phyloP scores from a whole-genome alignment of 2,888 invertebrate species.

The Fabriciana adippe region DNA sequence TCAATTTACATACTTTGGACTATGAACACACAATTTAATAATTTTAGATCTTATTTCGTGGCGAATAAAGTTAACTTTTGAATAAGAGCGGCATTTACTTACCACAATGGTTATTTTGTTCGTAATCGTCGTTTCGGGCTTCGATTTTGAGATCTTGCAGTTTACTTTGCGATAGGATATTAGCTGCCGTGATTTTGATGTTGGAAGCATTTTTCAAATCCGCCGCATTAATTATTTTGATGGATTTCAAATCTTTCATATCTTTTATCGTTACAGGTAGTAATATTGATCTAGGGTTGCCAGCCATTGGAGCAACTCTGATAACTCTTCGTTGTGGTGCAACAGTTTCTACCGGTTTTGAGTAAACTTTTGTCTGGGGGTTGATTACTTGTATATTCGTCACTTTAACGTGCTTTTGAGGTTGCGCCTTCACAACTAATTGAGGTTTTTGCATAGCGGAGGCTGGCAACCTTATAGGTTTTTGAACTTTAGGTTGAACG shows the following conservation, averaged over 20 bases:
- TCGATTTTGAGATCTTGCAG: conserved; percentile 68
- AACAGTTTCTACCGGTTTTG: conserved; percentile 71
- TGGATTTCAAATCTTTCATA: conserved; percentile 87
- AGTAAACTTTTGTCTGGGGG: conserved; percentile 70
- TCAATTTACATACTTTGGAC: neutral
- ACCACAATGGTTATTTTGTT: conserved; percentile 68
- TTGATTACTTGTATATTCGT: conserved; percentile 73
- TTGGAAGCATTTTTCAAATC: conserved; percentile 80
- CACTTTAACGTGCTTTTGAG: conserved; percentile 71
- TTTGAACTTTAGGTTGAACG: conserved; percentile 72
- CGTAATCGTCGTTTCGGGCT: conserved; percentile 64
- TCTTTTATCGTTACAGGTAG: conserved; percentile 87
- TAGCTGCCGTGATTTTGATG: conserved; percentile 78
- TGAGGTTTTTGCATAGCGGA: conserved; percentile 65
- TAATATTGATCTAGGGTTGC: conserved; percentile 85
- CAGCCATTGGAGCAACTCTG: conserved; percentile 73
- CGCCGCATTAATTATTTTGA: conserved; percentile 87
- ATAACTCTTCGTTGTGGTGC: conserved; percentile 73
- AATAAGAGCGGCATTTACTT: conserved; percentile 44
- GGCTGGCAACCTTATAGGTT: conserved; percentile 60
- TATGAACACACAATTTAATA: neutral
- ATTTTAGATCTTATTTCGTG: conserved; percentile 6
- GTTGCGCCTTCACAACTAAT: conserved; percentile 72
- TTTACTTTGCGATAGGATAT: conserved; percentile 75
- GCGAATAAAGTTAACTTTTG: neutral